Evolutionary conservation across 1,140 invertebrate genomes (phyloP), one percentile per base, ranked within the genome.

Genomic region (Cecropterus lyciades): DNA sequence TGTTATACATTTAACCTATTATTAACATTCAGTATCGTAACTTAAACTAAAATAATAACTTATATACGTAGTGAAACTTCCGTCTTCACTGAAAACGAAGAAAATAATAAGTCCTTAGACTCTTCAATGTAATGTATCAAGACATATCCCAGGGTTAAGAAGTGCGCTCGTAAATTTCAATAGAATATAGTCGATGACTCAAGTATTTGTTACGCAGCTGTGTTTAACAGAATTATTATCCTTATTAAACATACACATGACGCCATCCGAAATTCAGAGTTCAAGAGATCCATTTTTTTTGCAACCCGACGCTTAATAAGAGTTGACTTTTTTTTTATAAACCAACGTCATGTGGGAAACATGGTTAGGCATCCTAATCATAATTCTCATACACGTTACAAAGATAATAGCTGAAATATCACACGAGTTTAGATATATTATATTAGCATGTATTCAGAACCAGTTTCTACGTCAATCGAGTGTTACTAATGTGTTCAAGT

Each of bases 121-220:
- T 33, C 30, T 1, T 33, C 6, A 8, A 33, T 33, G 13, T 55
- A n/a, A n/a, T 53, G 33, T 40, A 27, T 51, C 16, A 17, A 43
- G 48, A 56, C 17, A 33, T 10, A 27, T 11, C 6, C 30, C 11
- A 49, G 17, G 69, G 69, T 71, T 74, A 74, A 71, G 57, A 60
- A 63, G 53, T 63, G 49, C 30, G 51, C 33, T 69, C 67, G 52
- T 72, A 70, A 69, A 76, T 68, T 66, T 69, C 51, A 64, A 68
- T 70, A 63, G n/a, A 64, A 64, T 59, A 66, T 15, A 62, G 46
- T 67, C 51, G 65, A 69, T 73, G 70, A 75, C 59, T 75, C 60
- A 70, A 65, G 33, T 33, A 56, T 45, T 55, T 62, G 70, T 65
- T 63, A 56, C 55, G 48, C 73, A 73, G 65, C 51, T 75, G 73